Evolutionary conservation across 2,113 vertebrate species (phyloP).

Genomic region (Sprattus sprattus): DNA sequence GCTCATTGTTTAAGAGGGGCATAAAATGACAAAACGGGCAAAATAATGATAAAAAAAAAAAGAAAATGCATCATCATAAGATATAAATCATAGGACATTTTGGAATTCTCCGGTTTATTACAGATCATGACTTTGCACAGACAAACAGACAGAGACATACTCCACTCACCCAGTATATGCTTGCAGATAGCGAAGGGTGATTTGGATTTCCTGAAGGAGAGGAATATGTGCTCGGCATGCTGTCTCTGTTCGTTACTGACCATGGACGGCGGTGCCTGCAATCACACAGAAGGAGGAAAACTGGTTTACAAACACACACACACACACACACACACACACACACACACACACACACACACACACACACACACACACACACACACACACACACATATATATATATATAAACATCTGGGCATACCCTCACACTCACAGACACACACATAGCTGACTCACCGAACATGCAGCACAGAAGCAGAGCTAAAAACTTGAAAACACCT

Average conservation of each 20-base stretch:
- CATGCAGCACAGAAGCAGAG: not conserved
- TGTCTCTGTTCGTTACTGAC: conserved; percentile 96
- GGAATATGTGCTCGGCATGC: conserved; percentile 96
- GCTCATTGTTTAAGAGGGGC: too few species aligned
- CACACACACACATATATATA: not conserved
- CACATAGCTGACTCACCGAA: not conserved
- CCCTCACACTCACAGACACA: not conserved
- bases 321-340: not conserved
- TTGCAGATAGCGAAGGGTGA: conserved; percentile 98
- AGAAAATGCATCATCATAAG: not conserved
- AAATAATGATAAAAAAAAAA: not conserved
- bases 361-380: conserved; percentile 6
- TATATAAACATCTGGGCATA: too few species aligned
- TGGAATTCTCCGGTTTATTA: not conserved
- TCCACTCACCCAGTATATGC: conserved; percentile 90
- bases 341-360: not conserved
- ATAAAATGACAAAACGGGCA: too few species aligned
- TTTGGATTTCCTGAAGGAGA: conserved; percentile 98
- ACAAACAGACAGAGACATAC: not conserved
- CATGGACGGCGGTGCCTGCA: conserved; percentile 96
- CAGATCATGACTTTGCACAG: not conserved
- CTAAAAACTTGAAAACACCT: not conserved
- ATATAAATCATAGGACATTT: not conserved
- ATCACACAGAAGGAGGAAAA: conserved; percentile 25
- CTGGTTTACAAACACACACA: not conserved